phyloP scores from a whole-genome alignment of 1,140 invertebrate species.

The Camponotus vicinus region DNA sequence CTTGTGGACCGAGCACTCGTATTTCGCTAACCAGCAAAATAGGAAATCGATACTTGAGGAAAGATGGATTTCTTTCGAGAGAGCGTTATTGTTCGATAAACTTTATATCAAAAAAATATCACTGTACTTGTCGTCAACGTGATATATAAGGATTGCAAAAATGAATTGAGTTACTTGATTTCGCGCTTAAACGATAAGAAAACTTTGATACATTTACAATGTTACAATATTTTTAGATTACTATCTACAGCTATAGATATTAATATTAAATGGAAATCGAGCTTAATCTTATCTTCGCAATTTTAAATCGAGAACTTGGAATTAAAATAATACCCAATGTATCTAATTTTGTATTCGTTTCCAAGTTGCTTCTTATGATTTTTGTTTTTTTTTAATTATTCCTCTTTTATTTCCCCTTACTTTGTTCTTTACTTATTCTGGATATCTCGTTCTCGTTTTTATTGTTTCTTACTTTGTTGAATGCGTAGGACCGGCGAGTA shows the following conservation, averaged over 20 bases:
- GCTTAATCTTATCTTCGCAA: background rate
- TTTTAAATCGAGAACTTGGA: background rate
- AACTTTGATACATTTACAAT: background rate
- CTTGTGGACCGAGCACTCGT: background rate
- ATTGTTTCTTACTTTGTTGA: background rate
- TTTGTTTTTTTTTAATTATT: background rate
- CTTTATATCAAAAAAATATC: background rate
- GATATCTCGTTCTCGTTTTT: background rate
- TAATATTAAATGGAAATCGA: background rate
- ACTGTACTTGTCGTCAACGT: background rate
- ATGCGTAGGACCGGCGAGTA: background rate
- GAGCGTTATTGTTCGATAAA: background rate
- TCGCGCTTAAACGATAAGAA: background rate
- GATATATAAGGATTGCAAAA: background rate
- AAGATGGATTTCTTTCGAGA: background rate
- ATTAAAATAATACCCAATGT: background rate
- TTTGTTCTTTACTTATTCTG: background rate
- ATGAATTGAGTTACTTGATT: background rate
- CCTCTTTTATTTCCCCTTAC: background rate
- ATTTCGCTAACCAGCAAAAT: conserved; percentile 6
- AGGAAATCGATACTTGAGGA: background rate
- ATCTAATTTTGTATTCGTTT: background rate
- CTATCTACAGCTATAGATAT: background rate
- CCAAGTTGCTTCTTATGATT: background rate
- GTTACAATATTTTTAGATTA: too few species aligned